Conservation (phyloP, 2,113 vertebrate genomes). For the Lycocorax pyrrhopterus region DNA sequence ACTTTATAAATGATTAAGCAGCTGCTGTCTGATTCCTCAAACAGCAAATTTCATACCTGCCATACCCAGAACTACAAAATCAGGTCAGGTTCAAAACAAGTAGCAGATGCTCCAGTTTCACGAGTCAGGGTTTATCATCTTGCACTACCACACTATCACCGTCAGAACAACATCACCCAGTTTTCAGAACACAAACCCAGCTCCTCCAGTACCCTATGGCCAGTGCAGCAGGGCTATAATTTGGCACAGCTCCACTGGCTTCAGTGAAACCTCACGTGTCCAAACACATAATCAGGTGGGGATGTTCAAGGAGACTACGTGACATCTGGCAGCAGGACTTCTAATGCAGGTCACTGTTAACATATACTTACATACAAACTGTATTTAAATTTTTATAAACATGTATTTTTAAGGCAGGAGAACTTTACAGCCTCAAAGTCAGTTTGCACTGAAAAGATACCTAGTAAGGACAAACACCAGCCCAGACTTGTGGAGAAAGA, state of each 20-base stretch:
- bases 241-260: neutral
- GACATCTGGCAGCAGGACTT: neutral
- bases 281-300: neutral
- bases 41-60: neutral
- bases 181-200: neutral
- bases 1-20: conserved; percentile 10
- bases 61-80: neutral
- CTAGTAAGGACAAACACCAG: neutral
- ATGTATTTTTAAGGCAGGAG: accelerated
- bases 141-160: accelerated
- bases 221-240: neutral
- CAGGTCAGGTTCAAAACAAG: conserved; percentile 37
- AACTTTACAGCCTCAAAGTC: neutral
- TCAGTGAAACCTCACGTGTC: neutral
- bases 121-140: neutral
- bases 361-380: neutral
- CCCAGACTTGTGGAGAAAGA: neutral
- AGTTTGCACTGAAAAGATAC: neutral
- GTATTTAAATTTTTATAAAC: neutral
- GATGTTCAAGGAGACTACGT: neutral
- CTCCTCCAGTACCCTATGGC: neutral
- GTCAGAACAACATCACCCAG: neutral
- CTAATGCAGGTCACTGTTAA: neutral
- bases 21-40: neutral
- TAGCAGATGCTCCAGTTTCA: neutral